These are phyloP conservation scores for Acanthurus leucopareius DNA, from an alignment of 2,797 vertebrate genomes.

Conservation along the genomic window DNA sequence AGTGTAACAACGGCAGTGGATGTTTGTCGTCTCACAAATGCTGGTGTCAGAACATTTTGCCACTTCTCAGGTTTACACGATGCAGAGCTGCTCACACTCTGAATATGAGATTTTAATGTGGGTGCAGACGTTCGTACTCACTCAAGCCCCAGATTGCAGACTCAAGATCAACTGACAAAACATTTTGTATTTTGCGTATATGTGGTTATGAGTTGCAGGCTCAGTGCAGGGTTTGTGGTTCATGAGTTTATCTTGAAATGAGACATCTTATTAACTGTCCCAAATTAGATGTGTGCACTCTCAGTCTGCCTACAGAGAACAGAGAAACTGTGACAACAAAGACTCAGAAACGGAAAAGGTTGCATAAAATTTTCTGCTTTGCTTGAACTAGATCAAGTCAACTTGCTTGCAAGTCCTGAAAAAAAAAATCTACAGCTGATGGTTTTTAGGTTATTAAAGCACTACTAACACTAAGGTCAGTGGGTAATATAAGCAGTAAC, in stretches of 20 bases:
- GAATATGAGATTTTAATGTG: constrained; percentile 22
- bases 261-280: constrained; percentile 23
- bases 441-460: neutral
- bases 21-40: constrained; percentile 33
- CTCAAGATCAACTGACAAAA: constrained; percentile 1
- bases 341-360: neutral
- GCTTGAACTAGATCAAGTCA: neutral
- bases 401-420: too few relatives aligned
- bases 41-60: constrained; percentile 23
- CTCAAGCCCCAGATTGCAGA: constrained; percentile 2
- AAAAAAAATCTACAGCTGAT: neutral
- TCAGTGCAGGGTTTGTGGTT: constrained; percentile 61
- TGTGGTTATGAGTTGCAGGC: constrained; percentile 48
- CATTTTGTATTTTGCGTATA: neutral
- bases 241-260: constrained; percentile 4
- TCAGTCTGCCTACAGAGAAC: neutral
- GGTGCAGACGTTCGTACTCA: constrained; percentile 5
- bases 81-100: constrained; percentile 17
- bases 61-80: neutral
- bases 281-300: neutral
- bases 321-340: neutral
- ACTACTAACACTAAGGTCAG: neutral
- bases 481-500: neutral
- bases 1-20: neutral
- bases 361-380: neutral